A percentile compares a stretch with the other conserved stretches of the same genome.
These are phyloP conservation scores for Cyphomyrus discorhynchus DNA, from an alignment of 2,113 vertebrate genomes.

Conservation along the genomic window DNA sequence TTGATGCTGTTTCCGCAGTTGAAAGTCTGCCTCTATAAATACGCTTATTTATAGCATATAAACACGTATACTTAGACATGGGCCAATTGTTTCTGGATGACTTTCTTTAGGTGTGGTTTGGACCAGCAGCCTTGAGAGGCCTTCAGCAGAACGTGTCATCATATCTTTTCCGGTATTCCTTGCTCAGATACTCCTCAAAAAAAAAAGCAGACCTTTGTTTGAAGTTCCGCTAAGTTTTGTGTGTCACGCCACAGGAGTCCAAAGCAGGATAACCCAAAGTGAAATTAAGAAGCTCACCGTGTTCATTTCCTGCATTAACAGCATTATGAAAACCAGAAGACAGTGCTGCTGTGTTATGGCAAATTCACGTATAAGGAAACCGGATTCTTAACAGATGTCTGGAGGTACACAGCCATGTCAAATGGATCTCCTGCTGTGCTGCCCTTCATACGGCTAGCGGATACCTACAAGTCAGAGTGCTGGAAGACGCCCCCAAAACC, in stretches of 20 bases:
- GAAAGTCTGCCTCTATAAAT: not conserved
- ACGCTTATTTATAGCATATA: not conserved
- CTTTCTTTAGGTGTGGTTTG: not conserved
- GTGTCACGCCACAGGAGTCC: not conserved
- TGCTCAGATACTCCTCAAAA: not conserved
- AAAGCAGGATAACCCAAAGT: not conserved
- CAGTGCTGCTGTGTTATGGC: not conserved
- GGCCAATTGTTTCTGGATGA: not conserved
- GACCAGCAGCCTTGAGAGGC: not conserved
- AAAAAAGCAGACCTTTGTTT: not conserved
- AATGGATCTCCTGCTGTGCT: not conserved
- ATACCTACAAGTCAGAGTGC: not conserved
- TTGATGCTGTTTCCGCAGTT: not conserved
- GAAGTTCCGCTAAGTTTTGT: not conserved
- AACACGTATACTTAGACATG: not conserved
- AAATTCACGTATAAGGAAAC: not conserved
- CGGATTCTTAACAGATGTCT: constrained; percentile 15
- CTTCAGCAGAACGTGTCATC: not conserved
- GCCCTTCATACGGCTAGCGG: not conserved
- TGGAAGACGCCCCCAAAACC: not conserved
- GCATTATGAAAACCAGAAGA: not conserved
- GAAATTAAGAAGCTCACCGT: not conserved
- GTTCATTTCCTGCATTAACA: not conserved
- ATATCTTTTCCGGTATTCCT: not conserved
- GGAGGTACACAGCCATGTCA: not conserved